Evolutionary conservation across 2,888 invertebrate genomes (phyloP), one percentile per base, ranked within the genome.

Genomic region (Thera britannica): DNA sequence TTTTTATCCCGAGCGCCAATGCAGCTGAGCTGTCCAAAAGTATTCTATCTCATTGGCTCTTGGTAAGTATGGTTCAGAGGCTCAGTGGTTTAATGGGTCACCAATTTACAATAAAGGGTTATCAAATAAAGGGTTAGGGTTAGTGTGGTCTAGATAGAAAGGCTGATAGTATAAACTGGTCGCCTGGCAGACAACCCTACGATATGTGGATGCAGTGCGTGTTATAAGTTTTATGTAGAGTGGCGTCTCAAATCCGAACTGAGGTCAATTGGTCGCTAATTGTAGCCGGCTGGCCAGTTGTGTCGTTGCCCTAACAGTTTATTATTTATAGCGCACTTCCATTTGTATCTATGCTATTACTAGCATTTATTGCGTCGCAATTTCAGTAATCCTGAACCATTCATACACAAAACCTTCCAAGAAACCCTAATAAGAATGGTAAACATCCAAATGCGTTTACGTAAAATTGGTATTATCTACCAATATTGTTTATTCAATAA

Each of bases 201-300:
- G 3, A 34, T 23, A 34, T 3, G 48, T 48, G 48, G 55, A 54
- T 65, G 48, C 36, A 61, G 57, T 48, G 52, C n/a, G 62, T 46
- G 48, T 55, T 46, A 63, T 58, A 56, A 38, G 44, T n/a, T 36
- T 64, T 48, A 62, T 70, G 55, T 76, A 75, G 58, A 62, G 67
- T 79, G 84, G 83, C 83, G 88, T 82, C 81, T 86, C 78, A 84
- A 83, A 83, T 84, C 78, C 82, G 77, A 83, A 78, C 81, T 77
- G 81, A 85, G 90, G 90, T 92, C 90, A 92, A 92, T 91, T 92
- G 90, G 79, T 80, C 83, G 81, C 83, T 90, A 92, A 92, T 92
- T 90, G 88, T 85, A 78, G 78, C 77, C 75, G 72, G 69, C 75
- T 72, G 74, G 67, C 52, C 62, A 62, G 71, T 68, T 77, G 78